Evolutionary conservation across 2,888 invertebrate species (phyloP), one percentile per base, ranked within the genome.

Genomic region (Plagiodera versicolora): DNA sequence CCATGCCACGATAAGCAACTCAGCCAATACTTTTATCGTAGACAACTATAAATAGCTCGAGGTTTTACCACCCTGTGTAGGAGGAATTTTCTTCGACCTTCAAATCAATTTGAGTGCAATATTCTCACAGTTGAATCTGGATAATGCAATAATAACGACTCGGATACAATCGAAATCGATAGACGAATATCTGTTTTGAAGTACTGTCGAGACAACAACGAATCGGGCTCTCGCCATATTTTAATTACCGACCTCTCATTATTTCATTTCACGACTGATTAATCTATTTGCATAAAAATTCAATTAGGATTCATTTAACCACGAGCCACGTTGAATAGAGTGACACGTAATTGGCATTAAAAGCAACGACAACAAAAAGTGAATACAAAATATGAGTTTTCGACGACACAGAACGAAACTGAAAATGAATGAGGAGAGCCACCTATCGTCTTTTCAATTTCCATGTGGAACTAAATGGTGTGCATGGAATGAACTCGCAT

Each of bases 321-420:
- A 18, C 19, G 19, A 44, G 52, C 52, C 14, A 20, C 20, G 19
- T 51, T 51, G 52, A 44, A 24, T 52, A 14, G 44, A 52, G 17
- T 52, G 52, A 52, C 52, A 52, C 52, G 52, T 44, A 52, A 24
- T 52, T 52, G 52, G 28, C 52, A 39, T 52, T 17, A 52, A 52
- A 52, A 19, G 39, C 52, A 17, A 24, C 20, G 39, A 39, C 11
- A 32, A 39, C 20, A 52, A 44, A 44, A 24, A 52, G 52, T 52
- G 19, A 24, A 44, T 24, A 24, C 44, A 11, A 44, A 52, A 24
- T 52, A 24, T 20, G 18, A 24, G 6, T 35, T 32, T 35, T 2
- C 11, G 39, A 17, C 8, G 19, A 2, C 17, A 4, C n/a, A 16
- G 20, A 35, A 51, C 14, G 14, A 14, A 39, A 39, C 39, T 3